Evolutionary conservation across 2,113 vertebrate species (phyloP).

Genomic region (Protobothrops flavoviridis): DNA sequence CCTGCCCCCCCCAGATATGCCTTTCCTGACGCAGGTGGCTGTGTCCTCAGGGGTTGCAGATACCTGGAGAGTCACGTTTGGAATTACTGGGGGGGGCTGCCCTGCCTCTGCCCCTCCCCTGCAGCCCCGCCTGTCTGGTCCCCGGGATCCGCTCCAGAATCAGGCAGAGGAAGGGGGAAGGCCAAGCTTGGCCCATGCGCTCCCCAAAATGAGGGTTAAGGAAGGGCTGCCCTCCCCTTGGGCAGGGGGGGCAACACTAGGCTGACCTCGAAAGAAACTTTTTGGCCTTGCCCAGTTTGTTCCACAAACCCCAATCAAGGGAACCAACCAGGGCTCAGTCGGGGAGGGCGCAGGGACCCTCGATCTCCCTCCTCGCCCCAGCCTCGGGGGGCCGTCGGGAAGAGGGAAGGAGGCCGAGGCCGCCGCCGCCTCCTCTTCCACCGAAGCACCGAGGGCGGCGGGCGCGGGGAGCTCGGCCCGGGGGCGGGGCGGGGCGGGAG

Average conservation of each 20-base stretch:
- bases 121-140: background rate
- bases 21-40: background rate
- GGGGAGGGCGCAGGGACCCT: too few species aligned
- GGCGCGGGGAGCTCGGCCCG: background rate
- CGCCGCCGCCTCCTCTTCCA: background rate
- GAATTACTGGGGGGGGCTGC: too few species aligned
- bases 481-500: background rate
- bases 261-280: background rate
- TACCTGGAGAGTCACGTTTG: background rate
- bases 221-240: too few species aligned
- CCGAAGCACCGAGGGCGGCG: too few species aligned
- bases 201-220: too few species aligned
- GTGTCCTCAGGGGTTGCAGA: background rate
- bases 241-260: background rate
- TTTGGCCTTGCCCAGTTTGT: background rate
- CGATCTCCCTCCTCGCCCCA: background rate
- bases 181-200: too few species aligned
- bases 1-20: accelerated
- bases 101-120: background rate
- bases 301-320: background rate
- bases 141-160: too few species aligned
- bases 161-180: too few species aligned
- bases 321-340: background rate
- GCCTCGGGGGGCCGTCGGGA: background rate
- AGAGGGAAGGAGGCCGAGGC: background rate